Base-by-base conservation (phyloP, 2,797 vertebrate genomes). In the Platalea minor region DNA sequence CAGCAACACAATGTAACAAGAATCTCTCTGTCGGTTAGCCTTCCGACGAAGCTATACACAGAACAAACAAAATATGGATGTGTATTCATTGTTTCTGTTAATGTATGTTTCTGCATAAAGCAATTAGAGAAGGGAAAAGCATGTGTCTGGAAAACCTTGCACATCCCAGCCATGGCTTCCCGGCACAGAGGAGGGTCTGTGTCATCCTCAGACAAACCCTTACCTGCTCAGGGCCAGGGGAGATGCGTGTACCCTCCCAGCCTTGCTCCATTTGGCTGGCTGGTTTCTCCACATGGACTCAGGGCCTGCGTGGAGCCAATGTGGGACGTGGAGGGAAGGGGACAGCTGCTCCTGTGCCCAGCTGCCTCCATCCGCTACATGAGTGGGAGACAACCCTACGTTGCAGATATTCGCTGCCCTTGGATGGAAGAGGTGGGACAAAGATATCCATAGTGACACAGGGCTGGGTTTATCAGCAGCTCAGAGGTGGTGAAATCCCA, bases 1-100 rank as follows among this genome's bases (percentile, higher is more conserved):
- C 93, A 95, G 78, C 74, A 95, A n/a, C 70, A 93, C 90, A 91
- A 91, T 83, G 64, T 57, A 85, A 88, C 84, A 94, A 77, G 68
- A 89, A 83, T 46, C 69, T 51, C 80, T 95, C 74, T 61, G 72
- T 80, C 11, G 10, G 57, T 77, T 53, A 76, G 67, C 93, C 51
- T 75, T 57, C 74, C 9, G 17, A 63, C 4, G 7, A 61, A 78
- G 85, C 76, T 33, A 21, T 25, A 45, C 54, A 63, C 35, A 57
- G 81, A 88, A 72, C 67, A 82, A 84, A 82, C 67, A 33, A 83
- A 94, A 46, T 46, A 56, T 0, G 26, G 63, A 39, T 79, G 63
- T 56, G 48, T 7, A 31, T 20, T 37, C 80, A 74, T 73, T 6
- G 43, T 8, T 93, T 51, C 80, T 85, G 83, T 41, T 76, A 60